These are phyloP conservation scores for Macquaria ambigua DNA, from an alignment of 2,113 vertebrate genomes.

Conservation along the genomic window DNA sequence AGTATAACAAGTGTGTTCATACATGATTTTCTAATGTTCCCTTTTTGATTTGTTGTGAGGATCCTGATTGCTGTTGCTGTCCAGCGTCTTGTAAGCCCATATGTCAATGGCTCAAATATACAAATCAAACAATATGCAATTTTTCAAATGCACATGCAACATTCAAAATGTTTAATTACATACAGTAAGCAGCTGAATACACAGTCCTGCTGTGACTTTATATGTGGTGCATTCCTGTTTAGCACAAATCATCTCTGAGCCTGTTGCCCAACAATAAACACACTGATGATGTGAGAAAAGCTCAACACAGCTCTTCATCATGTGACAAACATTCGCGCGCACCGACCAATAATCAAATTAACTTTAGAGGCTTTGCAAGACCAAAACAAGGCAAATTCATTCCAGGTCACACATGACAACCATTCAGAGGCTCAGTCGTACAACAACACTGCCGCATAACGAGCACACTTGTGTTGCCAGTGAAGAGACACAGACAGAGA, in stretches of 20 bases:
- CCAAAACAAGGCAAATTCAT: not conserved
- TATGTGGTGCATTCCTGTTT: not conserved
- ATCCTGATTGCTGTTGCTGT: not conserved
- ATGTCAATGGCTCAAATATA: not conserved
- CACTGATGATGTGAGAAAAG: not conserved
- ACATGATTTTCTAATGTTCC: not conserved
- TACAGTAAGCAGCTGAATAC: not conserved
- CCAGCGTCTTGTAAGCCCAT: not conserved
- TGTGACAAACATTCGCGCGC: not conserved
- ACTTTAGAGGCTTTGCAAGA: not conserved
- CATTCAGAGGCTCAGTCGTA: not conserved
- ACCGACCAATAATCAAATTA: not conserved
- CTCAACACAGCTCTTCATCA: conserved; percentile 15
- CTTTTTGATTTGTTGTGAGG: not conserved
- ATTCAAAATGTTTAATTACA: not conserved
- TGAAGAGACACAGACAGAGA: not conserved
- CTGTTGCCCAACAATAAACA: not conserved
- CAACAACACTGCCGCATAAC: not conserved
- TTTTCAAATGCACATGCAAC: not conserved
- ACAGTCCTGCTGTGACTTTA: not conserved
- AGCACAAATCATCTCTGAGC: not conserved
- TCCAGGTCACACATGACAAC: not conserved
- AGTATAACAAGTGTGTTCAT: not conserved
- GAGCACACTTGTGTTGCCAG: conserved; percentile 8
- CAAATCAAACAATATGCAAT: not conserved